Base-by-base conservation (phyloP, 2,888 invertebrate genomes). In the Andrena haemorrhoa region DNA sequence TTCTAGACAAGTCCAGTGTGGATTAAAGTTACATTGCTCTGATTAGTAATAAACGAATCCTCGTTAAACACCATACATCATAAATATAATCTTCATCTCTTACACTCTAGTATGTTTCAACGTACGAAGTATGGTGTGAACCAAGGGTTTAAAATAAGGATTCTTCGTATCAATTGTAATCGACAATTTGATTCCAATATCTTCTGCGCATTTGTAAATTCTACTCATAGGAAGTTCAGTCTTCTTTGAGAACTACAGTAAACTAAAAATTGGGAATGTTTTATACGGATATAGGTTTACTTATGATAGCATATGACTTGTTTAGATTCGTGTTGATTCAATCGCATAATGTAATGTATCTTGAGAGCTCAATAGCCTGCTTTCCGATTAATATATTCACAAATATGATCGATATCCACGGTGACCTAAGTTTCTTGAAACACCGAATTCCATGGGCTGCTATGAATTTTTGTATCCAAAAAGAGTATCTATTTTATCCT, bases 271-370 rank as follows among this genome's bases (percentile, higher is more conserved):
- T 41, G 4, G 0, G 16, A 5, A 4, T 16, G 16, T 16, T 41
- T 41, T 16, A 41, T 41, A 61, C 31, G 12, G 10, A 16, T 51
- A 64, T 53, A 47, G 31, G 49, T 65, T 49, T 23, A 41, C 65
- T 31, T 10, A 70, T n/a, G 20, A 31, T 20, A 20, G 49, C 56
- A 61, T 3, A n/a, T 71, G 60, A 26, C 80, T 85, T 85, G 82
- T 82, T 86, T 83, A 78, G 76, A 82, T 82, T 65, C 72, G 72
- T 61, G 63, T 81, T 81, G 70, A 71, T 81, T 79, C 70, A 79
- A 83, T 87, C 85, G 85, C 81, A 87, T 87, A 87, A 85, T 86
- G 80, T 86, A 86, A 86, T 80, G 63, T 87, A 83, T 87, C 85
- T 85, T 75, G 35, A 68, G 51, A 73, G 69, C 29, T 41, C 41